phyloP scores from a whole-genome alignment of 1,140 invertebrate genomes.

The Pogonomyrmex californicus region DNA sequence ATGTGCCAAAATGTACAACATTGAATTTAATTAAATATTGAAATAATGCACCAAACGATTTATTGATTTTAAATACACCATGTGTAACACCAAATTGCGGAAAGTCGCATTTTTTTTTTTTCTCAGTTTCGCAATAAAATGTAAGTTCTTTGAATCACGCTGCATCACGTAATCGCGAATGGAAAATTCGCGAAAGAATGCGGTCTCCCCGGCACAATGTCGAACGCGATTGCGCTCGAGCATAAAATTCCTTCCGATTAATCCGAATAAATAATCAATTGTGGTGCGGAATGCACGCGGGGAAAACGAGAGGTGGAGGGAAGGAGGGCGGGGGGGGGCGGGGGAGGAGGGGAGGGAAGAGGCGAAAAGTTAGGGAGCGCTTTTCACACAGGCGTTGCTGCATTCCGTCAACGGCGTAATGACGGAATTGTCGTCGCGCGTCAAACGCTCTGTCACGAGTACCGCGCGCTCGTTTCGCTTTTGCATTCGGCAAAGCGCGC shows the following conservation, averaged over 20 bases:
- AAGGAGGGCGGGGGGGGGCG: not conserved
- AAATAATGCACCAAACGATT: not conserved
- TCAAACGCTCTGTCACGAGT: slow-evolving; percentile 47
- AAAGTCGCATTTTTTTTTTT: not conserved
- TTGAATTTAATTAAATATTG: not conserved
- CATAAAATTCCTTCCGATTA: slow-evolving; percentile 43
- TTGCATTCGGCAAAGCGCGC: slow-evolving; percentile 29
- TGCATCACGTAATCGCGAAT: not conserved
- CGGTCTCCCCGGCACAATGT: not conserved
- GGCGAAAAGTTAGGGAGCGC: slow-evolving; percentile 27
- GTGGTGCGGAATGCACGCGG: not conserved
- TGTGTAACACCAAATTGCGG: not conserved
- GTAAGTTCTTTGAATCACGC: slow-evolving; percentile 4
- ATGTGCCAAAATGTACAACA: not conserved
- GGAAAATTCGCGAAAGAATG: slow-evolving; percentile 30
- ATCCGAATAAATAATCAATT: slow-evolving; percentile 54
- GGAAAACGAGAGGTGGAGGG: not conserved
- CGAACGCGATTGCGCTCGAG: slow-evolving; percentile 27
- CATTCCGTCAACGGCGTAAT: slow-evolving; percentile 46
- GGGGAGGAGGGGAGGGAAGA: not conserved
- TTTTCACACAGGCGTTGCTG: slow-evolving; percentile 23
- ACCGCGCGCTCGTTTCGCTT: slow-evolving; percentile 9
- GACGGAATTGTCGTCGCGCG: slow-evolving; percentile 55
- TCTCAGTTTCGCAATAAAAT: not conserved
- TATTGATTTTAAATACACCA: not conserved